phyloP scores from a whole-genome alignment of 2,797 vertebrate species.

The Danio kyathit region DNA sequence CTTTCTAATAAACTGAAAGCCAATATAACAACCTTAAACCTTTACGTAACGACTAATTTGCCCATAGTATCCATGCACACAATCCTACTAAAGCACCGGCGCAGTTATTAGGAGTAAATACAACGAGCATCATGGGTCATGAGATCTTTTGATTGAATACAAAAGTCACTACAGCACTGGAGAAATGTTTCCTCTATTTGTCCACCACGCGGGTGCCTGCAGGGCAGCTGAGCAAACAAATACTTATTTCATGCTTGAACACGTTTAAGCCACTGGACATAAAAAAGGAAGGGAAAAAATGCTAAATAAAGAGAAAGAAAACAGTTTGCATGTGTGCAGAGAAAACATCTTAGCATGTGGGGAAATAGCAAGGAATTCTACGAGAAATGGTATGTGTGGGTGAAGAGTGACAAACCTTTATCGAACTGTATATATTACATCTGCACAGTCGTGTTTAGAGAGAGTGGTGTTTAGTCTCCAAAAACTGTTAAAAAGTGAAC shows the following conservation, averaged over 20 bases:
- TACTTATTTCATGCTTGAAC: slow-evolving; percentile 37
- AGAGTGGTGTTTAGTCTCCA: neutral
- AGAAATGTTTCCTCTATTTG: slow-evolving; percentile 17
- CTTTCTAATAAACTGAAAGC: slow-evolving; percentile 10
- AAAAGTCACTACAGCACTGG: slow-evolving; percentile 10
- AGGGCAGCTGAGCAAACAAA: slow-evolving; percentile 30
- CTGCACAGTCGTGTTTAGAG: neutral
- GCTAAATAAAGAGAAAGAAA: neutral
- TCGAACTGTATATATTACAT: neutral
- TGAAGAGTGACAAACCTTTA: neutral
- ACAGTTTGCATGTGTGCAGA: slow-evolving; percentile 5
- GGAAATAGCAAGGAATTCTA: neutral
- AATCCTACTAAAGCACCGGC: neutral
- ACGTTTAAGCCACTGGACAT: slow-evolving; percentile 31
- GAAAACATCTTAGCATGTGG: neutral
- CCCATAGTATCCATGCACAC: neutral
- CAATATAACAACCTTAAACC: neutral
- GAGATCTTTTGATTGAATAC: slow-evolving; percentile 19
- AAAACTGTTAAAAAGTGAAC: too few species aligned
- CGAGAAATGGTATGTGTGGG: neutral
- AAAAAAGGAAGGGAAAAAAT: neutral
- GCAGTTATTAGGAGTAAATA: slow-evolving; percentile 5
- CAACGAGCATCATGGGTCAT: slow-evolving; percentile 30
- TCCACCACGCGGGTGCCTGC: slow-evolving; percentile 18
- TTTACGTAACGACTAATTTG: slow-evolving; percentile 9